Evolutionary conservation across 2,888 invertebrate genomes (phyloP), one percentile per base, ranked within the genome.

Genomic region (Oscheius sp.): DNA sequence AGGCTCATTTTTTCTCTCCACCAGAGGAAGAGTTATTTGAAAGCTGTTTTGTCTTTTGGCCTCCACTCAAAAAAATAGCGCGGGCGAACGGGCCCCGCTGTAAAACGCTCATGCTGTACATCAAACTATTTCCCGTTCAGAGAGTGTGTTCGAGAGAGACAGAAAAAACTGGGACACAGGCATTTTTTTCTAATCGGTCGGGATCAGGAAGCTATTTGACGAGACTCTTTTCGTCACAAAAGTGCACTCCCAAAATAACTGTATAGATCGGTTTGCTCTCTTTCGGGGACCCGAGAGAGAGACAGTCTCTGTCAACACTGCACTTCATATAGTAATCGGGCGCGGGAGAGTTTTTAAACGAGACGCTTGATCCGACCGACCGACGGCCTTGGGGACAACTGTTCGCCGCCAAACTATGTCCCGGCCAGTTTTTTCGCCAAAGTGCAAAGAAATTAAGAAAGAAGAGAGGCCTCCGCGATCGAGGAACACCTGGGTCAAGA

Each of bases 371-470:
- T 65, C 65, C 65, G 55, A 55, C 29, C 21, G 55, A 50, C 50
- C 48, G 65, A 48, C 53, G 68, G 68, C 68, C 68, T 68, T 68
- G 68, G 42, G 55, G 68, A 68, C 68, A 68, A 68, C 68, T 68
- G 55, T 68, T 68, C 68, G 68, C 42, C 4, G 33, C 63, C 68
- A 55, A 55, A 68, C 68, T 68, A 68, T 68, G 68, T 68, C 68
- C 42, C 48, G 68, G 68, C 68, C 68, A 68, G 68, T 68, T 68
- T 68, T 68, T 68, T 68, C 68, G 68, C 37, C 42, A 68, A 68
- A 68, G 68, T 68, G 68, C 68, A 68, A 68, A 68, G 68, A 68
- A 68, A 68, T 68, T 68, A 68, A 68, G 68, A 68, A 68, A 68
- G 68, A 68, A 68, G 50, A 68, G 68, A 68, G 68, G 48, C 9